phyloP scores from a whole-genome alignment of 2,888 invertebrate species.

The Brassicogethes aeneus region DNA sequence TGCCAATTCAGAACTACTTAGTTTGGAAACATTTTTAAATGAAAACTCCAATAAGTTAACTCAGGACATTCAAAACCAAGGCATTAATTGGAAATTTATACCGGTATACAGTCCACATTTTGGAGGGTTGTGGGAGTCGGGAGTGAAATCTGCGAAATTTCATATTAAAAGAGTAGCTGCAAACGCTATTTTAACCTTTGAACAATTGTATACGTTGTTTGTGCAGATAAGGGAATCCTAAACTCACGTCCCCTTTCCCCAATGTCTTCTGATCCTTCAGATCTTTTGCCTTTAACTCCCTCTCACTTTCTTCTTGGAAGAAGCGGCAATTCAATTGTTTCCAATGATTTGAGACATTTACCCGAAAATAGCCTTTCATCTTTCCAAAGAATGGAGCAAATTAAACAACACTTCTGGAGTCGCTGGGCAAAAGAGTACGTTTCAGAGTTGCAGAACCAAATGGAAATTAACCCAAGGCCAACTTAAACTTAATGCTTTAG shows the following conservation, averaged over 20 bases:
- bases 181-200: background rate
- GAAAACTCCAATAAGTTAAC: background rate
- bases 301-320: background rate
- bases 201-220: background rate
- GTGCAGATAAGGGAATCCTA: background rate
- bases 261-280: background rate
- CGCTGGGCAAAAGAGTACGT: background rate
- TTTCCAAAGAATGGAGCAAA: background rate
- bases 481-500: background rate
- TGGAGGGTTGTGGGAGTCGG: background rate
- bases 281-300: background rate
- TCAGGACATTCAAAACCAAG: background rate
- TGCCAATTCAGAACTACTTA: background rate
- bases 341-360: background rate
- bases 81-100: background rate
- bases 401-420: background rate
- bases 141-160: background rate
- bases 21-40: background rate
- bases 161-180: background rate
- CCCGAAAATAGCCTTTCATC: background rate
- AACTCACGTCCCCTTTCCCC: background rate
- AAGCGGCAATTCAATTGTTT: background rate
- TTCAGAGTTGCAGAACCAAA: background rate
- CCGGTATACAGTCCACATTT: background rate
- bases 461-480: background rate